Base-by-base conservation (phyloP, 2,888 invertebrate genomes). In the Rutpela maculata region DNA sequence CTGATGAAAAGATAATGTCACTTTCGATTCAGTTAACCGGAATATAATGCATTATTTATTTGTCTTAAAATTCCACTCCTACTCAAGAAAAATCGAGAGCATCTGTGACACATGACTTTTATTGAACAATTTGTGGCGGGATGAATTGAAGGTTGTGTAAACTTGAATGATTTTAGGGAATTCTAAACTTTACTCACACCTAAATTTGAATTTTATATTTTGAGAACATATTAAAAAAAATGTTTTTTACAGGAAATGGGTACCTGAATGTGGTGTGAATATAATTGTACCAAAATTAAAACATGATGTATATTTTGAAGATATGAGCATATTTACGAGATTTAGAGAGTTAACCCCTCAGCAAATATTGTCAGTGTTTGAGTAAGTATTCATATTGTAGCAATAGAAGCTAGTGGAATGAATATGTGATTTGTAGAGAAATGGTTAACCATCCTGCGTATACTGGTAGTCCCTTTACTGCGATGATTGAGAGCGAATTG, bases 321-420 rank as follows among this genome's bases (percentile, higher is more conserved):
- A 94, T 80, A 92, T 94, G 83, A 93, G 92, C 75, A 94, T 96
- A 82, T 95, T 92, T 85, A 95, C 95, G 0, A 91, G 93, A 87
- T 95, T 95, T 86, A 93, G 93, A 0, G 94, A 95, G 84, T 89
- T 96, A 9, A 91, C 87, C 63, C 92, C 95, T 0, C 85, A 88
- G 63, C 92, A 95, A 87, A 91, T 95, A 84, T 85, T 95, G 15
- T 91, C 93, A 11, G 87, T 96, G 1, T 96, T 94, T 85, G 92
- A 91, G 88, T 89, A 80, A 81, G 84, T 80, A 67, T 11, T 63
- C n/a, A n/a, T 38, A 67, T 26, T 70, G 18, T 38, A n/a, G 26
- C 6, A 17, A 15, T 12, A 43, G 11, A 12, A 43, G 15, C 4
- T 43, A 6, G 65, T 31, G 7, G 35, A 67, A 35, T 9, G 11